A percentile compares a stretch with the other conserved stretches of the same genome.
Evolutionary conservation across 2,797 vertebrate genomes (phyloP).

Genomic region (Euphonia xanthogaster): DNA sequence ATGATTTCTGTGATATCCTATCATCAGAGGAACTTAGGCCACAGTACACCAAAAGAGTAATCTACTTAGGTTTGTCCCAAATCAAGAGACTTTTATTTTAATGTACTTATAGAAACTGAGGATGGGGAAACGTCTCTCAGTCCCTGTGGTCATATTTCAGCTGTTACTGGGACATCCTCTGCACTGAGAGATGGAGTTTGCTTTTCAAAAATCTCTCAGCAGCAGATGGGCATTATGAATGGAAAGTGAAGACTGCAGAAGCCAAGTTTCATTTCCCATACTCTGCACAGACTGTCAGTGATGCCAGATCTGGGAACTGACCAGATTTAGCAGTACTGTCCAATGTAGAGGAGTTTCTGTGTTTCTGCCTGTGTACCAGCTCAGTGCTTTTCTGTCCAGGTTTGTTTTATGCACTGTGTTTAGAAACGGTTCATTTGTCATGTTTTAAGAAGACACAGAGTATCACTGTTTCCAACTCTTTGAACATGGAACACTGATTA

Average conservation of each 20-base stretch:
- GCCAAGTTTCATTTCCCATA: not conserved
- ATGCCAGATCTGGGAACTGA: not conserved
- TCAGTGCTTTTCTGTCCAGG: not conserved
- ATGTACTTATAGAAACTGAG: not conserved
- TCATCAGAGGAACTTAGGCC: not conserved
- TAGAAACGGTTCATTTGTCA: not conserved
- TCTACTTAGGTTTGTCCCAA: not conserved
- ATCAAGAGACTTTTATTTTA: not conserved
- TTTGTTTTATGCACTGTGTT: not conserved
- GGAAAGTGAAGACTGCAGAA: not conserved
- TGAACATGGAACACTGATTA: not conserved
- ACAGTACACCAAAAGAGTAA: not conserved
- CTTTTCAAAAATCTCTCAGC: not conserved
- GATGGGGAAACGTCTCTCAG: not conserved
- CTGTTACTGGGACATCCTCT: not conserved
- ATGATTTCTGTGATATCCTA: not conserved
- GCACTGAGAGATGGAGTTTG: not conserved
- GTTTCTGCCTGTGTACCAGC: not conserved
- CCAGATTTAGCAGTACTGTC: not conserved
- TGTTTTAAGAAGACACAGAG: slow-evolving; percentile 1
- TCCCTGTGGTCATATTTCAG: not conserved
- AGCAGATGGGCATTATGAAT: not conserved
- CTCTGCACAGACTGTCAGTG: fast-evolving
- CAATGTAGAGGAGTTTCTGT: not conserved
- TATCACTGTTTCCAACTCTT: not conserved